Evolutionary conservation across 2,888 invertebrate genomes (phyloP), one percentile per base, ranked within the genome.

Genomic region (Drepana falcataria): DNA sequence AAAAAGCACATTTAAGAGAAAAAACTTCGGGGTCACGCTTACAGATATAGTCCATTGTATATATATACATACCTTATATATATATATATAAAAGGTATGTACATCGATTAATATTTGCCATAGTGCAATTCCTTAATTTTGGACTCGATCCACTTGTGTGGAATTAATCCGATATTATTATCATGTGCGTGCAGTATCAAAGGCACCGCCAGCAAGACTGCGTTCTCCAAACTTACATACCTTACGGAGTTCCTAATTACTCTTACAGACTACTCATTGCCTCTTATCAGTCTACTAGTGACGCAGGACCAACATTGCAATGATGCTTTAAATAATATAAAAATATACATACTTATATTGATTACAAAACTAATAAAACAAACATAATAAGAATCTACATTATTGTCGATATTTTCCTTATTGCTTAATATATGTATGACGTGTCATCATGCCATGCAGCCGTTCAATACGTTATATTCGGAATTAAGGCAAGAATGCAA

Each of bases 331-430:
- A 44, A 3, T 44, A 44, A 3, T 44, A 9, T 44, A 44, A 9
- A 9, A 9, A 44, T 9, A 44, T 21, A 21, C 21, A 21, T 21
- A 44, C 44, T 44, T 9, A 44, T 9, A 44, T 44, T 44, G 6
- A 44, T 44, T 44, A 44, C 6, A 44, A 1, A 44, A 44, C 44
- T 44, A 44, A 44, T 44, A 44, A 44, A 44, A 44, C 1, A 6
- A 21, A 21, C 21, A 21, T 21, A 21, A 40, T 40, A 40, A 40
- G 40, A 40, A 40, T 6, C 44, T 9, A 44, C 49, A 21, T 53
- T 48, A 51, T 51, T 53, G 48, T 52, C 48, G 35, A 53, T 54
- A 49, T 41, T 48, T 48, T 37, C 51, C 52, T 52, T 34, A 53
- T 51, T 44, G 3, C 48, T 51, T 49, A 48, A 53, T 48, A 56